Base-by-base conservation (phyloP, 2,888 invertebrate genomes). In the Eledone cirrhosa region DNA sequence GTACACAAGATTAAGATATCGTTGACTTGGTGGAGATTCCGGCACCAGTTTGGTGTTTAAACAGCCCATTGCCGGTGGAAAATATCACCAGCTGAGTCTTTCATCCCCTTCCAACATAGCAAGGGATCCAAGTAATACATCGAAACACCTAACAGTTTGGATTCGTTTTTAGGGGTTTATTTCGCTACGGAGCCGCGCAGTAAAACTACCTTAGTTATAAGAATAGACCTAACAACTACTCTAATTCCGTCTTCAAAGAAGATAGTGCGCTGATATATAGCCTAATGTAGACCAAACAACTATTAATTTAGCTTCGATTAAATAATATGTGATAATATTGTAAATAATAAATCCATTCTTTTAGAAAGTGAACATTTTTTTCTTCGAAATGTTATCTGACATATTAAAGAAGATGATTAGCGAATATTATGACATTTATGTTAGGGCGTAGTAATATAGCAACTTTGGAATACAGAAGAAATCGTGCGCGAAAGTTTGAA, bases 1-100 rank as follows among this genome's bases (percentile, higher is more conserved):
- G 41, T 86, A 87, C 65, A 87, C 85, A 24, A 86, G 86, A 83
- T 88, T 85, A 65, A 88, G 86, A 78, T 86, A 82, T 80, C 87
- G 85, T 79, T 86, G 84, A 82, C 84, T 84, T 75, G 85, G 81
- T 69, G 84, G 84, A 75, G 86, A 81, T 84, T 89, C 89, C 76
- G 89, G 89, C 82, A 88, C 88, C 82, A 88, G 83, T 81, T 90
- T 90, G 78, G 85, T 87, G 83, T 85, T 88, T 81, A 88, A 85
- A 83, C 90, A 90, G 83, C 90, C 90, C 90, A 90, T 90, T 81
- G 85, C 86, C 82, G 81, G 82, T 78, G 83, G 84, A 86, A 85
- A 86, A 82, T 82, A 78, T 79, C 80, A 81, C 79, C 80, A 78
- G 81, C 79, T 81, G 77, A 81, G 80, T 81, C 82, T 85, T 82